Conservation (phyloP, 92 coral and sea anemone genomes). For the Porites rus region DNA sequence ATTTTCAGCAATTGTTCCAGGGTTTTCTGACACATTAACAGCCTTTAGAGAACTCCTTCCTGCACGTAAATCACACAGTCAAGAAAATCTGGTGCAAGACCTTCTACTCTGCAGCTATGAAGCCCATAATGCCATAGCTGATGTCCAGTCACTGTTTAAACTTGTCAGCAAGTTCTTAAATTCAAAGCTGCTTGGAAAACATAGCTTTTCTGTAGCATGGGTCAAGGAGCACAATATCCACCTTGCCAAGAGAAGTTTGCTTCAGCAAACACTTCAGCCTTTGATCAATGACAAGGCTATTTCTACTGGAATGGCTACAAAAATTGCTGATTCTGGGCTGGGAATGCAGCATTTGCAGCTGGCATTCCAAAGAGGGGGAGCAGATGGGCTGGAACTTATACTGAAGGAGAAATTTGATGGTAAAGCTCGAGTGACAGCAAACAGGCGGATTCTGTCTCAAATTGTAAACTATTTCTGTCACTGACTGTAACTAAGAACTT, state of each 20-base stretch:
- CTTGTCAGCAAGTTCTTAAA: conserved; percentile 51
- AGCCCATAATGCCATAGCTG: conserved; percentile 68
- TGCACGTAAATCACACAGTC: conserved; percentile 42
- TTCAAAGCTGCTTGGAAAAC: conserved; percentile 39
- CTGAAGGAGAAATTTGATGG: conserved; percentile 36
- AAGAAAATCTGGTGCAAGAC: conserved; percentile 43
- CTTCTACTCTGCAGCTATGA: conserved; percentile 39
- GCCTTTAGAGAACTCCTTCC: conserved; percentile 71
- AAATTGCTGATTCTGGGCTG: conserved; percentile 50
- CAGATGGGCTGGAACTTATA: conserved; percentile 31
- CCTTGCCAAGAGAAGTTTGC: conserved; percentile 16
- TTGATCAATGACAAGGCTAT: conserved; percentile 26
- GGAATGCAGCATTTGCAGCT: conserved; percentile 33
- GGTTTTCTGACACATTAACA: conserved; percentile 69
- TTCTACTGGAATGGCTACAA: conserved; percentile 48
- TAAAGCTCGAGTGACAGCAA: conserved; percentile 49
- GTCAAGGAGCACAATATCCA: conserved; percentile 1
- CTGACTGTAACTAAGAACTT: no score
- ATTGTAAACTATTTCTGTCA: conserved; percentile 35
- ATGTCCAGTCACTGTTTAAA: conserved; percentile 38
- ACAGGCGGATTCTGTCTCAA: conserved; percentile 31
- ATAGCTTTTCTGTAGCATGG: conserved; percentile 65
- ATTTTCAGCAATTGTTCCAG: conserved; percentile 43
- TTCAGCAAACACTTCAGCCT: conserved; percentile 22
- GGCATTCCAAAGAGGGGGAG: conserved; percentile 40